These are phyloP conservation scores for Torymus texanus DNA, from an alignment of 2,888 invertebrate genomes.

Conservation along the genomic window DNA sequence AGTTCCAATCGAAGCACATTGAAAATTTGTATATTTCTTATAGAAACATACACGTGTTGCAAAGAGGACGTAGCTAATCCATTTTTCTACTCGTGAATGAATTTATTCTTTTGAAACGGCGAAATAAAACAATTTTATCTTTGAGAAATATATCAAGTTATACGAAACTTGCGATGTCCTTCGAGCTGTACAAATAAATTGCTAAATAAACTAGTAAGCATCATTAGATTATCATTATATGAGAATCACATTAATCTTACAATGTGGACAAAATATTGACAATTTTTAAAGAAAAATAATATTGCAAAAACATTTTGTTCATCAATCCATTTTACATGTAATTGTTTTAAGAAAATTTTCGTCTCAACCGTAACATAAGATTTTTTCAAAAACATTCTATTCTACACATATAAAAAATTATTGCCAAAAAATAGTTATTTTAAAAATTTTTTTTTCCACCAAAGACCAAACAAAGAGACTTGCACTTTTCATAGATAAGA, in stretches of 20 bases:
- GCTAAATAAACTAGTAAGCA: slow-evolving; percentile 45
- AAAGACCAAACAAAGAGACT: slow-evolving; percentile 52
- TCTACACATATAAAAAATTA: slow-evolving; percentile 37
- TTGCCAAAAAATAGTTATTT: slow-evolving; percentile 44
- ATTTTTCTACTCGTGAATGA: slow-evolving; percentile 43
- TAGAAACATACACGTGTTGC: slow-evolving; percentile 35
- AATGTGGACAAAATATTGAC: slow-evolving; percentile 17
- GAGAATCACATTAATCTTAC: slow-evolving; percentile 34
- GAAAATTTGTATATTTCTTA: slow-evolving; percentile 48
- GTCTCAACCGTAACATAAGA: slow-evolving; percentile 17
- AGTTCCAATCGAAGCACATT: slow-evolving; percentile 41
- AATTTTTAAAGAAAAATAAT: slow-evolving; percentile 25
- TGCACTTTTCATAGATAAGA: slow-evolving; percentile 53
- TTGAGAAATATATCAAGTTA: slow-evolving; percentile 27
- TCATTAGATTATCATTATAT: slow-evolving; percentile 30
- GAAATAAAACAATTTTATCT: slow-evolving; percentile 18
- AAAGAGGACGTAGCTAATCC: slow-evolving; percentile 36
- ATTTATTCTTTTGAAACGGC: slow-evolving; percentile 42
- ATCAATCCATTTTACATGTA: slow-evolving; percentile 9
- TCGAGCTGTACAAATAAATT: slow-evolving; percentile 50
- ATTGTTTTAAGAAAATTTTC: background rate
- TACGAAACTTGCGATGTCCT: slow-evolving; percentile 40
- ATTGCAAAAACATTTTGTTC: slow-evolving; percentile 4
- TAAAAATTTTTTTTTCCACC: slow-evolving; percentile 26
- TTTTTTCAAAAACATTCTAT: slow-evolving; percentile 35